Base-by-base conservation (phyloP, 2,797 vertebrate genomes). In the Florisuga fusca region DNA sequence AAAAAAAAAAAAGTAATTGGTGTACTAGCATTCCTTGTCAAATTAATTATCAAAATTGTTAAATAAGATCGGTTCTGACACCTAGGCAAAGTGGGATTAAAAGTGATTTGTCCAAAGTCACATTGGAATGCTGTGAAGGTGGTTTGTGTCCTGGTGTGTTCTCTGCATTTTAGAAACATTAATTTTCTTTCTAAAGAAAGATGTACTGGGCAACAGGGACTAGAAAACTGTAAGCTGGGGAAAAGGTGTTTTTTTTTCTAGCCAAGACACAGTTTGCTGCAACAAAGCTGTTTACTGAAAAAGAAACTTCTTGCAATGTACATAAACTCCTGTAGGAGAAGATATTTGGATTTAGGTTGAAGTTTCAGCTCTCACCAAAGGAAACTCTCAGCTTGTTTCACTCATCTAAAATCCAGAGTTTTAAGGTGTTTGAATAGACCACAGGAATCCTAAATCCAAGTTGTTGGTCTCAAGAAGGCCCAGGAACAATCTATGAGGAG, bases 21-120 rank as follows among this genome's bases (percentile, higher is more conserved):
- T 88, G 21, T 27, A 54, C 14, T 43, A 25, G 38, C 87, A 46
- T 93, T 76, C 51, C 81, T 66, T 81, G 80, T 96, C 96, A 94
- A 78, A 90, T 83, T 91, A 94, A 94, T 95, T 91, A 93, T 33
- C 85, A 93, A 38, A 94, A 73, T 18, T 74, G 93, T 94, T 94
- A 83, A 94, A 90, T 45, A 20, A 59, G 58, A 96, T 96, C 51
- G 48, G 27, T 86, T 86, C 94, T 95, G 93, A 95, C 93, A 95
- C 93, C 64, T 64, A 54, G 31, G 66, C 46, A 84, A 15, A 16
- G 13, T 61, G 90, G 62, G 57, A 76, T 92, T 74, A 66, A 7
- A 93, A 91, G 31, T 4, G 10, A 73, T 62, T 88, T 92, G 45
- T 78, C 71, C 61, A 84, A 76, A 93, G 88, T 89, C 71, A 69